Evolutionary conservation across 1,140 invertebrate genomes (phyloP), one percentile per base, ranked within the genome.

Genomic region (Adelges cooleyi): DNA sequence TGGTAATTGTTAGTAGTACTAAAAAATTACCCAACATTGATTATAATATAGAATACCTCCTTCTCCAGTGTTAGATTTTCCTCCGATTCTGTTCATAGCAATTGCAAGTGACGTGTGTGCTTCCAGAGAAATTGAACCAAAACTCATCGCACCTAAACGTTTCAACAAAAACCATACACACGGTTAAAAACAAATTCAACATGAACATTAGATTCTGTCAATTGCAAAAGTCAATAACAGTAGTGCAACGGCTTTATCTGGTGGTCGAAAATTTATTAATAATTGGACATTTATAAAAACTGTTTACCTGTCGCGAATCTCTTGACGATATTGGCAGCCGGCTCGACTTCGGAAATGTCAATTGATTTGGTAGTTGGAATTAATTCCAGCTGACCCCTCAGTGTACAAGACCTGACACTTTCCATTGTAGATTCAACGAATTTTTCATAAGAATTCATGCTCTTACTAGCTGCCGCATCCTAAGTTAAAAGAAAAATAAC

Each of bases 311-410:
- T 84, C 52, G 76, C 80, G 75, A 84, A 98, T 71, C 95, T 79
- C 75, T 97, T 98, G 1, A 99, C 95, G 73, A 99, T 99, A 72
- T 94, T 88, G 2, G 86, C 80, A 15, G 95, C 95, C 1, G 92
- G 81, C 75, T 92, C 95, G 6, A 98, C 93, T 75, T 98, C 90
- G 1, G 81, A 77, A 3, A 99, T 78, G 29, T 91, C 83, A 40
- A 98, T 81, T 18, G 86, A 79, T 66, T 84, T 82, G 53, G 89
- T 85, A 50, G 85, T 75, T 44, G 81, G 87, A 3, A 87, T 80
- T 3, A 98, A 77, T 70, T 96, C 87, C 48, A 98, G 76, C 72
- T 98, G 94, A 0, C 95, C 95, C 54, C 95, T 81, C 5, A 99
- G 77, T 1, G 95, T 93, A 72, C 94, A 98, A 66, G 85, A 80